Base-by-base conservation (phyloP, 1,140 invertebrate species). In the Pseudachorutes palmiensis region DNA sequence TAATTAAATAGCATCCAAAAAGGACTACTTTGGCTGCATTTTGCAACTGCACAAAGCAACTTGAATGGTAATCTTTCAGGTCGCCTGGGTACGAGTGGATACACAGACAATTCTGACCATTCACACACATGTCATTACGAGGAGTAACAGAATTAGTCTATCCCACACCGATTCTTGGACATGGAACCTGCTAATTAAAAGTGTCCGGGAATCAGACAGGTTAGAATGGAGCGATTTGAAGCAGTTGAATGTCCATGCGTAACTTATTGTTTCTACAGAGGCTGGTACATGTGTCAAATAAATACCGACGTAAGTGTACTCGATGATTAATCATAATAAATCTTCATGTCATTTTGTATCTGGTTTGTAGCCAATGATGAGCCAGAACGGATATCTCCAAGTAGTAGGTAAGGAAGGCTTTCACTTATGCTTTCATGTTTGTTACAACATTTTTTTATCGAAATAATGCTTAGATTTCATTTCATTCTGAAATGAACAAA, bases 81-180 rank as follows among this genome's bases (percentile, higher is more conserved):
- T 94, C 69, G 92, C 92, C 65, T 94, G 91, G 90, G 79, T 94
- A 64, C 82, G 90, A 67, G 90, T 94, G 65, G 92, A 94, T 80
- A 94, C 92, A 57, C 91, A 94, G 79, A 92, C 92, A 5, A 94
- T 94, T 72, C 81, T 94, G 60, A 92, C 91, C 41, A 93, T 94
- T 77, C 90, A 92, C 76, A 88, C 81, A 76, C 89, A 92, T 81
- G 88, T 92, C 68, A 92, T 94, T 76, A 92, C 91, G 49, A 86
- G 92, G 76, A 93, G 92, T 79, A 86, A 91, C 74, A 82, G 92
- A 63, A 91, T 94, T 69, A 85, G 86, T 9, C 86, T 93, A 59
- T 90, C 88, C 22, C 89, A 92, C 77, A 90, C 87, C 70, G 89
- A 92, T 74, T 87, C 90, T 74, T 83, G 86, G 67, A 89, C 88